Conservation (phyloP, 1,140 invertebrate genomes). For the Drosophila kepulauana region DNA sequence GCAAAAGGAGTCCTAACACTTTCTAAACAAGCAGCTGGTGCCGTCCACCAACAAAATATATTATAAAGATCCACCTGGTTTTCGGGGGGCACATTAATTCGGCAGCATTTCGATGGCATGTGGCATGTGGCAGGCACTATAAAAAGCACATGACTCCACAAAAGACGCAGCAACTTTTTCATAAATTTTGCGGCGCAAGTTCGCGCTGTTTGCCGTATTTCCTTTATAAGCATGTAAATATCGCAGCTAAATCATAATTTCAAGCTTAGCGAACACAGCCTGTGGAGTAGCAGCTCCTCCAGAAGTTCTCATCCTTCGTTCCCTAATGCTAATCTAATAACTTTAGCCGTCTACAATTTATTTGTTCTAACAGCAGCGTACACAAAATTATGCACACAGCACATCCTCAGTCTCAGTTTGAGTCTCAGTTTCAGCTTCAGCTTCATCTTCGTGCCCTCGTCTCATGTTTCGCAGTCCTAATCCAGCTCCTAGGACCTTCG, state of each 20-base stretch:
- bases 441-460: slow-evolving; percentile 9
- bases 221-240: slow-evolving; percentile 80
- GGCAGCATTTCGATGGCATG: slow-evolving; percentile 14
- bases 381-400: slow-evolving; percentile 76
- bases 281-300: neutral
- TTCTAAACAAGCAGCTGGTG: slow-evolving; percentile 6
- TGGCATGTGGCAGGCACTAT: slow-evolving; percentile 53
- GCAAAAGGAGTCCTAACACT: slow-evolving; percentile 3
- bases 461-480: neutral
- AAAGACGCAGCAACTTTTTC: slow-evolving; percentile 58
- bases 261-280: slow-evolving; percentile 62
- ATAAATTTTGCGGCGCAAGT: slow-evolving; percentile 60
- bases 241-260: slow-evolving; percentile 76
- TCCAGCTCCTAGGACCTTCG: slow-evolving; percentile 45
- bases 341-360: slow-evolving; percentile 80
- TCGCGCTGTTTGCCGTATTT: slow-evolving; percentile 48
- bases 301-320: slow-evolving; percentile 23
- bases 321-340: slow-evolving; percentile 83
- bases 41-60: neutral
- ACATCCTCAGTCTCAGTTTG: slow-evolving; percentile 26
- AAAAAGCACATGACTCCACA: slow-evolving; percentile 71
- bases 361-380: slow-evolving; percentile 80
- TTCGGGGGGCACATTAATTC: slow-evolving; percentile 25
- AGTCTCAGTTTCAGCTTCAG: neutral
- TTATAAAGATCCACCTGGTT: slow-evolving; percentile 14